Evolutionary conservation across 1,140 invertebrate species (phyloP).

Genomic region (Branchinecta lindahli): DNA sequence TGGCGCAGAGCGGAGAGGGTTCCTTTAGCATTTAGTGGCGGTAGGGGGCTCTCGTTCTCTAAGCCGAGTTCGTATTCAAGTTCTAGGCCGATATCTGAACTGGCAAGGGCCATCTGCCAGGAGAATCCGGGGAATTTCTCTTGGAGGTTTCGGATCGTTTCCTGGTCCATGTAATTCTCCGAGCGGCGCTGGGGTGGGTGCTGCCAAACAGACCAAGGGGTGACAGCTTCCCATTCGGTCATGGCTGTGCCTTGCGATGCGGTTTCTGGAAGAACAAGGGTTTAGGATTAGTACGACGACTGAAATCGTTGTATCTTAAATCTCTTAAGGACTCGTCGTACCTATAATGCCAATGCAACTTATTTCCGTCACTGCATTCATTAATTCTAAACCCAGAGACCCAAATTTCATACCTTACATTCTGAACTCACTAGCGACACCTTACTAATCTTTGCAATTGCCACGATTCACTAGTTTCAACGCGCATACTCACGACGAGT

Average conservation of each 20-base stretch:
- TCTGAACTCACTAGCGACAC: too few species aligned
- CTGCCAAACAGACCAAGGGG: conserved; percentile 7
- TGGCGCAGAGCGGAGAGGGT: conserved; percentile 55
- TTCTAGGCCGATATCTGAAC: conserved; percentile 19
- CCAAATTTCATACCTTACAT: too few species aligned
- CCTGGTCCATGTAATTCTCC: background rate
- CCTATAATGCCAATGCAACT: too few species aligned
- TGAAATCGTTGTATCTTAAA: too few species aligned
- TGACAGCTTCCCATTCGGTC: background rate
- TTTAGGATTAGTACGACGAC: too few species aligned
- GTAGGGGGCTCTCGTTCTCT: background rate
- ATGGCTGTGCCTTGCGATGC: background rate
- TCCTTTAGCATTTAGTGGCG: background rate
- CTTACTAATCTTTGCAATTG: too few species aligned
- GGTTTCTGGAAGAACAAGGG: background rate
- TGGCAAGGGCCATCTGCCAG: conserved; percentile 10
- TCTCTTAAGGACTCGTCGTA: too few species aligned
- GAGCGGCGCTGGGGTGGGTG: background rate
- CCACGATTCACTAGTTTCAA: too few species aligned
- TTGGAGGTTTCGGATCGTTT: conserved; percentile 11
- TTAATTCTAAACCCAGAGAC: too few species aligned
- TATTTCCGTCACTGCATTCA: too few species aligned
- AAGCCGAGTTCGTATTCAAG: conserved; percentile 18
- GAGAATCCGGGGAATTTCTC: conserved; percentile 11
- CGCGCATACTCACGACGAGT: too few species aligned